Conservation (phyloP, 2,888 invertebrate genomes). For the Synergus laeviventris region DNA sequence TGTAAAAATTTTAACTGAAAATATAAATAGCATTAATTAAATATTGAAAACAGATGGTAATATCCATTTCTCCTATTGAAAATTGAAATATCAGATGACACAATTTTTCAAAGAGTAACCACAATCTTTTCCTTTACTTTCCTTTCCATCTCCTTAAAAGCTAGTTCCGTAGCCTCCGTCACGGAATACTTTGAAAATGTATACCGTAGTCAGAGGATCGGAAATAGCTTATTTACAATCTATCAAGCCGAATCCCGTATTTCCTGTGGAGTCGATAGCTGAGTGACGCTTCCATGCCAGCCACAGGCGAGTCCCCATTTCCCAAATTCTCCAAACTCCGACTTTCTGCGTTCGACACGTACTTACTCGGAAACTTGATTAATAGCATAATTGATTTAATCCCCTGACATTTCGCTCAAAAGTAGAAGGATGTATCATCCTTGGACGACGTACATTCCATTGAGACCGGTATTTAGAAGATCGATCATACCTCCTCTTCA, state of each 20-base stretch:
- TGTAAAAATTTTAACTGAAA: too few species aligned
- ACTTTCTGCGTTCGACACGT: slow-evolving; percentile 38
- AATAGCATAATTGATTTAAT: slow-evolving; percentile 57
- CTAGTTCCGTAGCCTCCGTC: slow-evolving; percentile 2
- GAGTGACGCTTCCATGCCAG: slow-evolving; percentile 75
- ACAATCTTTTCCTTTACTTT: background rate
- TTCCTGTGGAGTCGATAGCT: slow-evolving; percentile 73
- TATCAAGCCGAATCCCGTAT: slow-evolving; percentile 52
- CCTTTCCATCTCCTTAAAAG: slow-evolving; percentile 24
- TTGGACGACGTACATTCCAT: slow-evolving; percentile 29
- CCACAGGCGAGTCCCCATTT: slow-evolving; percentile 73
- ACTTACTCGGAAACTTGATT: slow-evolving; percentile 51
- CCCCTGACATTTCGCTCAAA: slow-evolving; percentile 52
- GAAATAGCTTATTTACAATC: slow-evolving; percentile 49
- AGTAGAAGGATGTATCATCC: slow-evolving; percentile 48
- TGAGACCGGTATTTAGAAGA: slow-evolving; percentile 26
- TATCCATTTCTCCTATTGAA: slow-evolving; percentile 4
- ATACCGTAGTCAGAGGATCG: slow-evolving; percentile 16
- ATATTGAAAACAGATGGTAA: background rate
- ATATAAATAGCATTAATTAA: too few species aligned
- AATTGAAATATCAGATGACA: slow-evolving; percentile 9
- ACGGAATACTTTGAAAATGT: background rate
- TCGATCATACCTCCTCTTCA: slow-evolving; percentile 18
- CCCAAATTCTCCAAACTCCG: slow-evolving; percentile 62
- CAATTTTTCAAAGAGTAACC: background rate